Percentiles rank a stretch among this genome's conserved stretches.
phyloP scores from a whole-genome alignment of 2,797 vertebrate species.

The Neostethus bicornis region DNA sequence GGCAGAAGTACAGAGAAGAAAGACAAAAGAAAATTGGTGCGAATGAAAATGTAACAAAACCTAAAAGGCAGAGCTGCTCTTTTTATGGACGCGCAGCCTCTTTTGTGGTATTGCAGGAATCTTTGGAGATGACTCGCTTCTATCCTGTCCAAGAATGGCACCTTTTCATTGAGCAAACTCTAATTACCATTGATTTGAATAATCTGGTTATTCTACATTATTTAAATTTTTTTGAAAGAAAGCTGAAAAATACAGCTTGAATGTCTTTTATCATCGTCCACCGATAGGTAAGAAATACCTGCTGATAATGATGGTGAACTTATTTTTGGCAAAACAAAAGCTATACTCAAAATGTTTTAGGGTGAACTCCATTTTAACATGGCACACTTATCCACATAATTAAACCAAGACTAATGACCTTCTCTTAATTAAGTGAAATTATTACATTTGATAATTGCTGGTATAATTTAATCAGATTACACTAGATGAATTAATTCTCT shows the following conservation, averaged over 20 bases:
- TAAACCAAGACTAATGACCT: too few species aligned
- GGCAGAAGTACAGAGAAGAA: conserved; percentile 44
- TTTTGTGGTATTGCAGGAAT: conserved; percentile 51
- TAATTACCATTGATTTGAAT: conserved; percentile 78
- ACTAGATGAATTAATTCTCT: too few species aligned
- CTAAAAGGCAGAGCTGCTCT: conserved; percentile 38
- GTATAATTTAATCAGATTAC: too few species aligned
- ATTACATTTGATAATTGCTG: too few species aligned
- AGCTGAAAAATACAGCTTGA: conserved; percentile 22
- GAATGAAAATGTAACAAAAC: conserved; percentile 52
- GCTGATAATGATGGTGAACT: too few species aligned
- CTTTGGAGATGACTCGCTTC: conserved; percentile 48
- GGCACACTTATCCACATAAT: too few species aligned
- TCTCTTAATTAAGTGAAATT: too few species aligned
- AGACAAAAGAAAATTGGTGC: conserved; percentile 50
- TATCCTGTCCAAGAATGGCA: conserved; percentile 42
- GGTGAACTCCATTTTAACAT: too few species aligned
- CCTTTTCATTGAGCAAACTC: conserved; percentile 49
- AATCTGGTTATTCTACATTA: conserved; percentile 62
- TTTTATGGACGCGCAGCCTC: conserved; percentile 48
- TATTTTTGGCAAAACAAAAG: too few species aligned
- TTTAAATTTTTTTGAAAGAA: conserved; percentile 28
- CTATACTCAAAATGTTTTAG: too few species aligned
- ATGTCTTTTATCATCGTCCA: conserved; percentile 30
- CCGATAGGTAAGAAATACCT: conserved; percentile 35